Base-by-base conservation (phyloP, 2,113 vertebrate species). In the Pleuronectes platessa region DNA sequence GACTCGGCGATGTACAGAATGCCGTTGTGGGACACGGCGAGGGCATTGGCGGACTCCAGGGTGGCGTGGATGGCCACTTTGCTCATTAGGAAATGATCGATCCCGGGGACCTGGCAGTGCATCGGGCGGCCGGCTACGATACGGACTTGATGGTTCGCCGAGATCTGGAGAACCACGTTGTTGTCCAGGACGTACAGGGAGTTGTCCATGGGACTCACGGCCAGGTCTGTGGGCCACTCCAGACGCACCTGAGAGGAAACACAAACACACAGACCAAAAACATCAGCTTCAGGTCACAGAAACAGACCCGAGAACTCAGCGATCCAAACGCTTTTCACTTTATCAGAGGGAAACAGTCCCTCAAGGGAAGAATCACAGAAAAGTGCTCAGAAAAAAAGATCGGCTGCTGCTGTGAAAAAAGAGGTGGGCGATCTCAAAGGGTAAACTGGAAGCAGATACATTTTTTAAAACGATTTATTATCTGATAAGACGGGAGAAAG, bases 81-180 rank as follows among this genome's bases (percentile, higher is more conserved):
- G 91, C 97, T 98, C 76, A 98, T 93, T 45, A 98, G 95, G 76
- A 99, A 99, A 86, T 98, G 97, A 84, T 99, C 97, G 5, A 99
- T 97, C 68, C 98, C 98, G 0, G 98, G 98, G 13, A 99, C 98
- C 88, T 99, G 97, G 92, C 98, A 99, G 85, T 99, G 98, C 96
- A 99, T 99, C 10, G 98, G 98, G 7, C 98, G 94, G 3, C 98
- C 98, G 0, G 98, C 98, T 7, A 99, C 96, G 0, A 99, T 98
- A 71, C 98, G 96, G 23, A 99, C 98, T 74, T 99, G 98, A 88
- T 99, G 98, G 89, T 99, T 99, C 86, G 98, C 98, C 0, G 97
- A 99, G 89, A 99, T 98, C 85, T 99, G 98, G 10, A 99, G 91
- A 23, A 99, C 97, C 3, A 99, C 98, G 0, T 98, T 99, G 75